Evolutionary conservation across 1,140 invertebrate species (phyloP).

Genomic region (Drosophila truncata): DNA sequence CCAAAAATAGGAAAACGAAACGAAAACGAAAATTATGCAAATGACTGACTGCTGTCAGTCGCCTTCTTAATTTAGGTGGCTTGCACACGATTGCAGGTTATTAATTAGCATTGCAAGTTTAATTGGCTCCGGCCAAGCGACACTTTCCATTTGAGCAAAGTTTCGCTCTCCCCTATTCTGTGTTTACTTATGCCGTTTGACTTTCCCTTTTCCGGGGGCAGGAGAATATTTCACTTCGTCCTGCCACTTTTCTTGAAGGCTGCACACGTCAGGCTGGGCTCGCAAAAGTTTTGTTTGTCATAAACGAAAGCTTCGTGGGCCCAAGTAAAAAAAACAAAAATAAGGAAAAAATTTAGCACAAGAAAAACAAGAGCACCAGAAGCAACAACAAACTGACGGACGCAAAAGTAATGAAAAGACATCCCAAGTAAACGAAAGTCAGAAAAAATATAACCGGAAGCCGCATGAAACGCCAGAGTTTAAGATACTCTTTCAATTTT

Average conservation of each 20-base stretch:
- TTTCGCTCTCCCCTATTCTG: neutral
- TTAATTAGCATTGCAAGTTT: conserved; percentile 76
- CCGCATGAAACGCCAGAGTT: conserved; percentile 4
- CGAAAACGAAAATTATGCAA: conserved; percentile 44
- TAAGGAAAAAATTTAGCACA: conserved; percentile 9
- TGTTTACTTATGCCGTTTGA: conserved; percentile 81
- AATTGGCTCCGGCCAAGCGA: conserved; percentile 50
- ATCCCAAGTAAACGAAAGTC: conserved; percentile 44
- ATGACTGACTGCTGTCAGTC: conserved; percentile 20
- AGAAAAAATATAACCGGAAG: conserved; percentile 13
- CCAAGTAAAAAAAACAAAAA: conserved; percentile 51
- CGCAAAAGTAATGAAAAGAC: conserved; percentile 76
- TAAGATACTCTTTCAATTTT: conserved; percentile 17
- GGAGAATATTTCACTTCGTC: conserved; percentile 63
- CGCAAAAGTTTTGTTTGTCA: conserved; percentile 76
- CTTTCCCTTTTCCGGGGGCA: conserved; percentile 64
- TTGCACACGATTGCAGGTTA: conserved; percentile 64
- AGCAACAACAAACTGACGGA: conserved; percentile 54
- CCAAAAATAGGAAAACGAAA: conserved; percentile 32
- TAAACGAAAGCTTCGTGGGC: conserved; percentile 61
- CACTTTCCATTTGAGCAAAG: conserved; percentile 52
- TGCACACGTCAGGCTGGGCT: conserved; percentile 66
- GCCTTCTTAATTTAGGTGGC: conserved; percentile 19
- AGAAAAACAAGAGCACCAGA: conserved; percentile 36
- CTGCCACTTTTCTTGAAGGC: conserved; percentile 72